Conservation (phyloP, 1,140 invertebrate species). For the Acromyrmex echinatior region DNA sequence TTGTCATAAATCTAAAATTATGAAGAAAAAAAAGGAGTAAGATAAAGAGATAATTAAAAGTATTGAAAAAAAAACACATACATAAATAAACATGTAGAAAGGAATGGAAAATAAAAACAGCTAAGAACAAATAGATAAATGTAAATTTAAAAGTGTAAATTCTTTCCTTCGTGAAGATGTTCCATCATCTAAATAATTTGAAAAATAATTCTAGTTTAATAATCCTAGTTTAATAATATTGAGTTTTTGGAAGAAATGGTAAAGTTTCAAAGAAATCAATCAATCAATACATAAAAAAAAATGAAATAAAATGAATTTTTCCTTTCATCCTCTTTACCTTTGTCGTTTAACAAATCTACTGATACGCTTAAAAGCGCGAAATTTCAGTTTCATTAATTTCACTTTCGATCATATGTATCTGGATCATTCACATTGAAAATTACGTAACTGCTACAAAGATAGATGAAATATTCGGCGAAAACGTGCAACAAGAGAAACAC, state of each 20-base stretch:
- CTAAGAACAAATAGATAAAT: background rate
- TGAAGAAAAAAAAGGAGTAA: background rate
- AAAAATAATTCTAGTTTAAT: background rate
- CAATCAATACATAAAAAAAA: background rate
- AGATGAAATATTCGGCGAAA: conserved; percentile 80
- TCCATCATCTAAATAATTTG: background rate
- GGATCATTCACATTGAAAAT: conserved; percentile 75
- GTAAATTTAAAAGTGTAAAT: background rate
- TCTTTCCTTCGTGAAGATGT: background rate
- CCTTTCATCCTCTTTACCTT: background rate
- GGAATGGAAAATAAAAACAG: background rate
- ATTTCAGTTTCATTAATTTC: conserved; percentile 68
- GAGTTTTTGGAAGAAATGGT: background rate
- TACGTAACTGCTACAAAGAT: conserved; percentile 80
- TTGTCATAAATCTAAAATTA: background rate
- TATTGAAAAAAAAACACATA: background rate
- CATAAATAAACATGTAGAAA: background rate
- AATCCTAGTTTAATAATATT: background rate
- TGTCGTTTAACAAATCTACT: background rate
- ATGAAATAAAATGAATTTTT: background rate
- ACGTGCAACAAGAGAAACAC: conserved; percentile 75
- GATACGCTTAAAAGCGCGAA: conserved; percentile 23
- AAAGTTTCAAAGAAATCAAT: background rate
- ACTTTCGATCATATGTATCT: conserved; percentile 69
- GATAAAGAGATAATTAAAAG: background rate